Conservation (phyloP, 2,797 vertebrate genomes). For the Numenius phaeopus region DNA sequence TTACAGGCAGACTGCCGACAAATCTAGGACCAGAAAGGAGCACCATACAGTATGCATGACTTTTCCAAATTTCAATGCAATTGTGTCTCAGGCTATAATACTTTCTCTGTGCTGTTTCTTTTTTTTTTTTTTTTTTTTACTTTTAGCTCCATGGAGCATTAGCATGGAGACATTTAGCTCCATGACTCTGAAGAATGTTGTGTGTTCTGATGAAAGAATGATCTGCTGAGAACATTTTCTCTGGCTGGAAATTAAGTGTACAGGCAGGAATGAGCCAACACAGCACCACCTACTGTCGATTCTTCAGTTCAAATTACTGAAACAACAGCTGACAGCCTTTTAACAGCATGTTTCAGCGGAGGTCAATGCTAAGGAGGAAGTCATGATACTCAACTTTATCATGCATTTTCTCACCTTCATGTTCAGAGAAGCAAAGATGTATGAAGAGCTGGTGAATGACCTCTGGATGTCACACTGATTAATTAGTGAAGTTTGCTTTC, state of each 20-base stretch:
- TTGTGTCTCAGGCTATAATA: neutral
- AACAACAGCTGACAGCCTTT: neutral
- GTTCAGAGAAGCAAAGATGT: neutral
- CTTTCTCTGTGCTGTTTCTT: neutral
- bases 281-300: neutral
- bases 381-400: neutral
- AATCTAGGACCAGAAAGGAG: neutral
- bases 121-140: neutral
- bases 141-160: too few species aligned
- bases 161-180: neutral
- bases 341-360: neutral
- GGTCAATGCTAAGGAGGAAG: neutral
- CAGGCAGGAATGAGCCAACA: neutral
- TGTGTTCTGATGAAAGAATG: neutral
- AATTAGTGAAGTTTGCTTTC: slow-evolving; percentile 38
- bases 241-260: accelerated
- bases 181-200: accelerated
- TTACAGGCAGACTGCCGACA: neutral
- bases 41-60: too few species aligned
- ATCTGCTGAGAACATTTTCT: neutral
- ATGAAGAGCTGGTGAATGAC: neutral
- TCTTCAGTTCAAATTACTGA: neutral
- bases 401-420: neutral
- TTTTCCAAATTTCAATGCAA: neutral
- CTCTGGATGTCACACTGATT: slow-evolving; percentile 40